Percentiles rank a stretch among this genome's conserved stretches.
Conservation (phyloP, 1,140 invertebrate species). For the Manduca sexta region DNA sequence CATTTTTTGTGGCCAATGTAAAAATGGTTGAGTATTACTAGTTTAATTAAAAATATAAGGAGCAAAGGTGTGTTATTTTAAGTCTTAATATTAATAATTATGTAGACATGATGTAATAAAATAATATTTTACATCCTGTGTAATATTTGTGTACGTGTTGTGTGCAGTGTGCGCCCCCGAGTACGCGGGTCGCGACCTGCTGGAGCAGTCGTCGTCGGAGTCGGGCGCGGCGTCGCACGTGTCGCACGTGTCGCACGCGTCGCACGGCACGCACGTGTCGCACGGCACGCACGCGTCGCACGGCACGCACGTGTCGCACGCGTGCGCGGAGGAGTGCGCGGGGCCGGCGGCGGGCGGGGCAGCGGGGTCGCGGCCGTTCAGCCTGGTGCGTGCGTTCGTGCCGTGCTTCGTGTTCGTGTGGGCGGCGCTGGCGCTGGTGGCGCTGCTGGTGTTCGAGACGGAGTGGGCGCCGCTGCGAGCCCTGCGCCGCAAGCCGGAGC, state of each 20-base stretch:
- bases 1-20: too few relatives aligned
- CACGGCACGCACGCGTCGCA: slow-evolving; percentile 66
- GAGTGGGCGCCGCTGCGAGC: slow-evolving; percentile 81
- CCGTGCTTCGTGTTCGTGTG: slow-evolving; percentile 82
- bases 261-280: slow-evolving; percentile 12
- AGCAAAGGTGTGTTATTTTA: too few relatives aligned
- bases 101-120: too few relatives aligned
- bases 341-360: slow-evolving; percentile 62
- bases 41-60: too few relatives aligned
- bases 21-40: too few relatives aligned
- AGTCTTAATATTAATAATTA: too few relatives aligned
- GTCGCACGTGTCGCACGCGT: slow-evolving; percentile 61
- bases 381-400: slow-evolving; percentile 79
- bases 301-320: slow-evolving; percentile 29
- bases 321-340: slow-evolving; percentile 25
- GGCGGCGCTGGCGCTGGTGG: slow-evolving; percentile 76
- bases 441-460: slow-evolving; percentile 82
- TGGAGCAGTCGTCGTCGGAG: slow-evolving; percentile 85
- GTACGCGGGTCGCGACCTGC: slow-evolving; percentile 83
- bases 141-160: background rate
- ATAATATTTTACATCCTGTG: too few relatives aligned
- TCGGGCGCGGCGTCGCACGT: slow-evolving; percentile 76
- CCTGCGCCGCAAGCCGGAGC: slow-evolving; percentile 84
- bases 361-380: slow-evolving; percentile 74
- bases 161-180: slow-evolving; percentile 23